Base-by-base conservation (phyloP, 2,113 vertebrate genomes). In the Rhombomys opimus region DNA sequence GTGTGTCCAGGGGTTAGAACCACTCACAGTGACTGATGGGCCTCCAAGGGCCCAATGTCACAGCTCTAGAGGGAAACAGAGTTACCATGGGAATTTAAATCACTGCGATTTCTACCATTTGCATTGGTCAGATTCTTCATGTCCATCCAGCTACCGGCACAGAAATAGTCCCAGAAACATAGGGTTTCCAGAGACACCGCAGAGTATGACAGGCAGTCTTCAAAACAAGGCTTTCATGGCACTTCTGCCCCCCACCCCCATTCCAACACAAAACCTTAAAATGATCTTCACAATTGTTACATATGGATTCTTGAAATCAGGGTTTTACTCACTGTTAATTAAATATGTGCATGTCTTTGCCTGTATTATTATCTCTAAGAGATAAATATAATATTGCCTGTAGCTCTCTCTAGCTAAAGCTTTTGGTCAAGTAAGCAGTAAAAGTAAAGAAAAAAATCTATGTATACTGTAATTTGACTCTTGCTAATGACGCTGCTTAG, bases 351-450 rank as follows among this genome's bases (percentile, higher is more conserved):
- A 63, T 46, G 5, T 63, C 15, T 95, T 93, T 90, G 94, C 72
- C 27, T 67, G 8, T 23, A 12, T 90, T 91, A 76, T 25, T 90
- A 0, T 96, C 52, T 97, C 84, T 46, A 88, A 92, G 96, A 95
- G 63, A 89, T 88, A 87, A 95, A 59, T 9, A 27, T 86, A 63
- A 86, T 73, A 50, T 30, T 2, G 3, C 67, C 54, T 76, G 1
- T 63, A 4, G 54, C 93, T 88, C 5, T 80, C 54, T 78, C 1
- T 63, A 5, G 52, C 94, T 91, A 93, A 94, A 61, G 59, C 77
- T 67, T 95, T 25, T 27, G 30, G 0, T 84, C 27, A 95, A 90
- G 35, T 81, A 54, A 59, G 22, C 59, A 61, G 5, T 67, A 35
- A 35, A 22, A 75, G 30, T 80, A 61, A 57, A 27, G 35, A 82